Conservation (phyloP, 1,140 invertebrate genomes). For the Penaeus chinensis region DNA sequence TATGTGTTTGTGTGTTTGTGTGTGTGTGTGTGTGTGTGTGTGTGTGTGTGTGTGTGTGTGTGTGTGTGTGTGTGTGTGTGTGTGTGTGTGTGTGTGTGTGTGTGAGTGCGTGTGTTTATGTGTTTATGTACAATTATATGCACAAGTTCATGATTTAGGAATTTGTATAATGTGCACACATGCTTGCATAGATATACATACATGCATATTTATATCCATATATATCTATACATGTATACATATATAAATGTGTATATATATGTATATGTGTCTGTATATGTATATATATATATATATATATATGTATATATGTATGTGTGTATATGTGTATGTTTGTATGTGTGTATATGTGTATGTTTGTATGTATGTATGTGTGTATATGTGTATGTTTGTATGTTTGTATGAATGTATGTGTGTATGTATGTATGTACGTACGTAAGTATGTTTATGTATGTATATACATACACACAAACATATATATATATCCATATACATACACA, state of each 20-base stretch:
- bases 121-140: constrained; percentile 5
- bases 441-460: too few relatives aligned
- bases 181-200: not conserved
- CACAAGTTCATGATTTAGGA: not conserved
- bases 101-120: constrained; percentile 14
- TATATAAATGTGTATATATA: constrained; percentile 12
- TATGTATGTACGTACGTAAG: too few relatives aligned
- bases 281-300: not conserved
- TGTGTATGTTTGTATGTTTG: too few relatives aligned
- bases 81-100: not conserved
- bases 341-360: not conserved
- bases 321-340: not conserved
- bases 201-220: constrained; percentile 21
- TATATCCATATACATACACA: too few relatives aligned
- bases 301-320: not conserved
- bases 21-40: constrained; percentile 22
- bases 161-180: not conserved
- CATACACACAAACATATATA: too few relatives aligned
- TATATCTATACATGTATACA: constrained; percentile 33
- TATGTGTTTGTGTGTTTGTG: not conserved
- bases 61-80: not conserved
- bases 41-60: not conserved
- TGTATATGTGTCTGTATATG: constrained; percentile 14
- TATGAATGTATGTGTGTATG: too few relatives aligned
- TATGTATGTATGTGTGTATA: not conserved